Base-by-base conservation (phyloP, 2,888 invertebrate genomes). In the Acholoe squamosa region DNA sequence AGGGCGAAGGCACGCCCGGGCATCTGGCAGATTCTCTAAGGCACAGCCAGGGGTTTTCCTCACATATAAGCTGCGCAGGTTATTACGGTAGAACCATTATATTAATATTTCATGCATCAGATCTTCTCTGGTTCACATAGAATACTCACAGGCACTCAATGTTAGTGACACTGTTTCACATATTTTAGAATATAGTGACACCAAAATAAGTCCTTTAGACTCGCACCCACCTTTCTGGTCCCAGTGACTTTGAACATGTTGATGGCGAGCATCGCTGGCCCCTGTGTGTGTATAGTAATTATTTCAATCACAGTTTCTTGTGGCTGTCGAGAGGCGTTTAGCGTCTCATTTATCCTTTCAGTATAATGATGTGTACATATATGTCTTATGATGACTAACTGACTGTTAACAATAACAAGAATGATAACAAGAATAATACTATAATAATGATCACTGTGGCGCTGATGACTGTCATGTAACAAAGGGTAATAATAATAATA, bases 211-310 rank as follows among this genome's bases (percentile, higher is more conserved):
- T 43, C 43, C 3, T 43, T 43, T 14, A 80, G 33, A 19, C 33
- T 61, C 5, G 33, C 80, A 80, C 80, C 80, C 28, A 86, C 86
- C 86, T 86, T 86, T 54, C 86, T 86, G 86, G 86, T 86, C 86
- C 86, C 86, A 52, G 86, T 52, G 52, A 86, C 54, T 86, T 86
- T 86, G 28, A 86, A 86, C 86, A 86, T 86, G 86, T 86, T 86
- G 86, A 86, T 86, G 54, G 86, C 86, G 28, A 86, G 86, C 86
- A 86, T 86, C 3, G 86, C 86, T 86, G 86, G 86, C 86, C 86
- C 33, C 86, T 86, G 86, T 86, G 80, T 43, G 43, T 43, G 43
- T n/a, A n/a, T 43, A 43, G 43, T 43, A 43, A 10, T 43, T 43
- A 34, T 56, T 43, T 43, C 54, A 31, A 86, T 86, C 34, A 80